Evolutionary conservation across 2,113 vertebrate genomes (phyloP), one percentile per base, ranked within the genome.

Genomic region (Anthoscopus minutus): DNA sequence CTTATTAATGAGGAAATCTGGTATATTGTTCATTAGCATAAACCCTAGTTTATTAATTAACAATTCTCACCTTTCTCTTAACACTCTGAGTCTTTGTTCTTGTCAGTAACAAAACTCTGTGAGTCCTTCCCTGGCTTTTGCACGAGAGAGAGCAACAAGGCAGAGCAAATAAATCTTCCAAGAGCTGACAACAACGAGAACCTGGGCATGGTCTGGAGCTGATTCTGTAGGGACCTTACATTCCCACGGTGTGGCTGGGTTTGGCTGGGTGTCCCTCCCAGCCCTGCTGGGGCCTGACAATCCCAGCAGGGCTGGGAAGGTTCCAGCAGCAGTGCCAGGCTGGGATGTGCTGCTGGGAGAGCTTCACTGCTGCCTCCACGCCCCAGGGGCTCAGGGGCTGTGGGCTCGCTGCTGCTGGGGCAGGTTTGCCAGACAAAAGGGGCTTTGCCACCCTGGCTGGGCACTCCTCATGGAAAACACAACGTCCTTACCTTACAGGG

Each of bases 221-320:
- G 10, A 31, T 14, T 50, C 70, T 69, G 31, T 17, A 25, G 40
- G 35, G 33, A 47, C 9, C 30, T n/a, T 4, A 4, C 5, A 6
- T 24, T 67, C 24, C 35, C 35, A 4, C 33, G 1, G 0, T 4
- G 30, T 3, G 8, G 2, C 6, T 70, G 33, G 10, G 10, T 40
- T 79, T 57, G 56, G 11, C 28, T 65, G 48, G 10, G 25, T 25
- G n/a, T 31, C 22, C 30, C 8, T 10, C 33, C 37, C 5, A 24
- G 35, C 33, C 25, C 54, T 69, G 2, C 60, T 60, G 31, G 10
- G 24, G 18, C 7, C 60, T 50, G 38, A 6, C 57, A 27, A 0
- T 27, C n/a, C 42, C 35, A 13, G 38, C 4, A 6, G 3, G 28
- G 10, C 2, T 10, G n/a, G 18, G 7, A n/a, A 5, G 13, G 16